phyloP scores from a whole-genome alignment of 2,888 invertebrate genomes.

The Neocrepidodera transversa region DNA sequence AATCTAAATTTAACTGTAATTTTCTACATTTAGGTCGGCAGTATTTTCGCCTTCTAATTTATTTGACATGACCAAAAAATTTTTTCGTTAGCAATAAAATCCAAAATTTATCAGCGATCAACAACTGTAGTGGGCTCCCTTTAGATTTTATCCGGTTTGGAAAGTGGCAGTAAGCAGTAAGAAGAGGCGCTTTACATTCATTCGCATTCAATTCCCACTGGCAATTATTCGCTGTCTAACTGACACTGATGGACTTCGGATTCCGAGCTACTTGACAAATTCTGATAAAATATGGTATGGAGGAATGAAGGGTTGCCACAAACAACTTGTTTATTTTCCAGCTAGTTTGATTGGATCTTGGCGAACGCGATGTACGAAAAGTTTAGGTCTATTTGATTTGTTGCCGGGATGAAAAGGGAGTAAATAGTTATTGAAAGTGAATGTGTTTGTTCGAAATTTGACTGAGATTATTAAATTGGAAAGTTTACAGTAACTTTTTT shows the following conservation, averaged over 20 bases:
- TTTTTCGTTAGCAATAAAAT: conserved; percentile 2
- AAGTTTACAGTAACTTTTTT: too few species aligned
- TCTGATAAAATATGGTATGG: conserved; percentile 32
- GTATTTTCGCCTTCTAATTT: too few species aligned
- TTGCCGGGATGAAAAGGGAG: background rate
- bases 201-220: conserved; percentile 47
- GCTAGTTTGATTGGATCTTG: conserved; percentile 21
- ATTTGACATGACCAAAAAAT: too few species aligned
- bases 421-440: background rate
- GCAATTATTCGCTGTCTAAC: conserved; percentile 51
- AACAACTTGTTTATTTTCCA: conserved; percentile 35
- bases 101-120: conserved; percentile 37
- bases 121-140: conserved; percentile 37
- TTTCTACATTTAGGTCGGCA: too few species aligned
- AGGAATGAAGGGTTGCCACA: conserved; percentile 31
- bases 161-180: conserved; percentile 36
- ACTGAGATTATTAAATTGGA: too few species aligned
- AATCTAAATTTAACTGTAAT: too few species aligned
- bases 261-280: conserved; percentile 29
- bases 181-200: conserved; percentile 31
- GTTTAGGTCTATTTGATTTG: conserved; percentile 1
- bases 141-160: conserved; percentile 46
- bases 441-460: too few species aligned
- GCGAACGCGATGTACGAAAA: background rate
- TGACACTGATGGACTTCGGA: conserved; percentile 49